Evolutionary conservation across 2,797 vertebrate genomes (phyloP).

Genomic region (Mycteria americana): DNA sequence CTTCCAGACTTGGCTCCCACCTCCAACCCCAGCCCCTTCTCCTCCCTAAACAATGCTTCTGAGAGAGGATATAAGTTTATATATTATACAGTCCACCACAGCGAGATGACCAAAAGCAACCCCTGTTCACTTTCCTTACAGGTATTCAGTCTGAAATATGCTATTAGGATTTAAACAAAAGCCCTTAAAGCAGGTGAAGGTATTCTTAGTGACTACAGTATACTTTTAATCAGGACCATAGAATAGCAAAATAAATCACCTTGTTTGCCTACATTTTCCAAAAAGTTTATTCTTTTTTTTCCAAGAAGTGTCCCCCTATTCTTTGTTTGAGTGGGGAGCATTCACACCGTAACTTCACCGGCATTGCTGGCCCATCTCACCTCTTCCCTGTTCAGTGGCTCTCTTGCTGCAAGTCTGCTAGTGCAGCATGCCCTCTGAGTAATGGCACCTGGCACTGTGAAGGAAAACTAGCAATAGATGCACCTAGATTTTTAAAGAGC

Average conservation of each 20-base stretch:
- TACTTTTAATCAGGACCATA: background rate
- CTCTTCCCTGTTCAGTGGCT: background rate
- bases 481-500: background rate
- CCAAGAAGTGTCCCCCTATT: background rate
- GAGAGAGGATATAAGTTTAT: background rate
- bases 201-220: background rate
- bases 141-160: background rate
- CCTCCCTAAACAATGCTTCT: background rate
- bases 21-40: background rate
- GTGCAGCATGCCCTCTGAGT: background rate
- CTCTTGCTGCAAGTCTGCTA: background rate
- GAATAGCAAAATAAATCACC: background rate
- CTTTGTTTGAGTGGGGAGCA: background rate
- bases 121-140: background rate
- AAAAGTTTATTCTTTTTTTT: background rate
- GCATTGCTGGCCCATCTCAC: background rate
- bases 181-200: background rate
- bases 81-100: background rate
- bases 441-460: background rate
- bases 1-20: background rate
- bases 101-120: background rate
- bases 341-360: background rate
- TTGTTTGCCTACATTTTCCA: background rate
- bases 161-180: background rate
- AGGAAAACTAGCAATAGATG: background rate